Evolutionary conservation across 2,113 vertebrate genomes (phyloP).

Genomic region (Periophthalmodon schlosseri): DNA sequence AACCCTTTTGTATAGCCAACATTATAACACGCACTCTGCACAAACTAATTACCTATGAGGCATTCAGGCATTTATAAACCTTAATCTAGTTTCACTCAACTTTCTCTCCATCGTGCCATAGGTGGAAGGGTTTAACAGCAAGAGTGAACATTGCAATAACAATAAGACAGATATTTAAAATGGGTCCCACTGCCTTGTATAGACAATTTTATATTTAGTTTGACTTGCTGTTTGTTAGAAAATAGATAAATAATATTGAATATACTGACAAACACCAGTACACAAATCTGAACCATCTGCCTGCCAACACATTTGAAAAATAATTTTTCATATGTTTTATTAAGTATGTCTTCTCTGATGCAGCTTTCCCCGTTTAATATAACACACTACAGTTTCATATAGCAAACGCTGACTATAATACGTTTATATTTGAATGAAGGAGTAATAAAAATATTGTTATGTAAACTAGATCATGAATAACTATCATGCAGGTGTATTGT

Average conservation of each 20-base stretch:
- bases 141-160: no score
- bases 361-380: neutral
- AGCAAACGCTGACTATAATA: neutral
- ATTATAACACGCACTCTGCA: neutral
- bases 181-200: no score
- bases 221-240: no score
- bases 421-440: neutral
- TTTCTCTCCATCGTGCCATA: neutral
- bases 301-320: neutral
- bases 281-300: neutral
- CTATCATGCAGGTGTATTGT: neutral
- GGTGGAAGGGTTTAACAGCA: neutral
- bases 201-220: no score
- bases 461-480: neutral
- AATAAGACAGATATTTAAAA: no score
- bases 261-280: neutral
- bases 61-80: neutral
- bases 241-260: no score
- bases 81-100: neutral
- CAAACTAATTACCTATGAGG: neutral
- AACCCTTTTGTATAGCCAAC: conserved; percentile 7
- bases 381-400: neutral
- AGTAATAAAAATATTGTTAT: neutral
- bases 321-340: neutral
- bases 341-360: neutral